Base-by-base conservation (phyloP, 2,113 vertebrate species). In the Sardina pilchardus region DNA sequence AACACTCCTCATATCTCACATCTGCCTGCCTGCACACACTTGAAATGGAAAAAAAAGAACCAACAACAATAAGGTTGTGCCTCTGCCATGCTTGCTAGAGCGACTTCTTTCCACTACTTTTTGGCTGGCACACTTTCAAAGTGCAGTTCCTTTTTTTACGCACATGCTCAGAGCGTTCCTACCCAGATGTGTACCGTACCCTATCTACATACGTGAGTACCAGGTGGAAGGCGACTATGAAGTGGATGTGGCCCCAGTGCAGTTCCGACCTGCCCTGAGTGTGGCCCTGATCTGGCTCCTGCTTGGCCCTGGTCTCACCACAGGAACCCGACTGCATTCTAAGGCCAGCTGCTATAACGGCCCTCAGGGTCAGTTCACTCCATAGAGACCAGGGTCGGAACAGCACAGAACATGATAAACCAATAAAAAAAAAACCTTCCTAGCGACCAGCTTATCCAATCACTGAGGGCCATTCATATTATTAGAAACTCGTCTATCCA, bases 11-110 rank as follows among this genome's bases (percentile, higher is more conserved):
- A 42, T 4, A 42, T 42, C 1, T 63, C 44, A 45, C 42, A 42
- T 86, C 88, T 78, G 85, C 84, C 88, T 78, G 85, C 84, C 50
- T 53, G 16, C 16, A 19, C 50, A 53, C 50, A 53, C 50, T 53
- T 53, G 50, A 19, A 53, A 53, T 53, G 5, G 16, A 12, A 48
- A 50, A 50, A 50, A 17, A 50, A 12, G 48, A 12, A 12, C 14
- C 10, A 53, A 42, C 2, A 42, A 42, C 39, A 42, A 42, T 42
- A 42, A 42, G 2, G 39, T 17, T 53, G 50, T 53, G 50, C 16
- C 50, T 53, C 50, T 19, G 50, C 50, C 50, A 17, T 53, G 50
- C 50, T 17, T 53, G 50, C 50, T 14, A 19, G 16, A 53, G 16
- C 50, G 16, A 53, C 16, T 14, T 19, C 50, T 53, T 53, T 19